Base-by-base conservation (phyloP, 2,888 invertebrate species). In the Ceratothoa steindachneri region DNA sequence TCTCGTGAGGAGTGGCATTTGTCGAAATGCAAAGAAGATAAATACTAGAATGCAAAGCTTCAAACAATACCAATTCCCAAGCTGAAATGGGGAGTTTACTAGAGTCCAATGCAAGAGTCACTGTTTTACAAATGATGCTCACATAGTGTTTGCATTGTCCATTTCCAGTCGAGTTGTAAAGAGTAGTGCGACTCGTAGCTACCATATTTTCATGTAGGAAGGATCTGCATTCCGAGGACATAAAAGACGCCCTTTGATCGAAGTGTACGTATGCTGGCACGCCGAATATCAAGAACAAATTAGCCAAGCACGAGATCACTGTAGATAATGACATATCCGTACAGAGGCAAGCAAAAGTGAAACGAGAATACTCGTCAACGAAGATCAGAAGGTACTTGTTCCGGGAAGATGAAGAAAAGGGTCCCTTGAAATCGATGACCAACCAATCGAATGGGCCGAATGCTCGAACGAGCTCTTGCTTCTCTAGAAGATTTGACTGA, bases 261-360 rank as follows among this genome's bases (percentile, higher is more conserved):
- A 65, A 65, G 22, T 71, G 71, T n/a, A 71, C 53, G 55, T 66
- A 73, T 24, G 30, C 29, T 15, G 70, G 70, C 53, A 66, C 51
- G 7, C 69, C 68, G 27, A 64, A 52, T 9, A 73, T n/a, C 1
- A 51, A 15, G 7, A 69, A 69, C 19, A 69, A 9, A 69, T 52
- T 19, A 69, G 27, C n/a, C 15, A 41, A 41, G 41, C 41, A 41
- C 41, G 5, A 9, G 5, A 41, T 41, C 5, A 41, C 15, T 9
- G 41, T 69, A 12, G 28, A 22, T 53, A 55, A 7, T 9, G 24
- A 9, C 28, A 52, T 52, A 52, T 52, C 28, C 12, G 3, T 27
- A 28, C 69, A 69, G 3, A 19, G 19, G 22, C 29, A 67, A 19
- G 31, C 29, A 7, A 67, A 67, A 15, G 67, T 30, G 22, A 67